A percentile compares a stretch with the other conserved stretches of the same genome.
Evolutionary conservation across 2,113 vertebrate genomes (phyloP).

Genomic region (Promerops cafer): DNA sequence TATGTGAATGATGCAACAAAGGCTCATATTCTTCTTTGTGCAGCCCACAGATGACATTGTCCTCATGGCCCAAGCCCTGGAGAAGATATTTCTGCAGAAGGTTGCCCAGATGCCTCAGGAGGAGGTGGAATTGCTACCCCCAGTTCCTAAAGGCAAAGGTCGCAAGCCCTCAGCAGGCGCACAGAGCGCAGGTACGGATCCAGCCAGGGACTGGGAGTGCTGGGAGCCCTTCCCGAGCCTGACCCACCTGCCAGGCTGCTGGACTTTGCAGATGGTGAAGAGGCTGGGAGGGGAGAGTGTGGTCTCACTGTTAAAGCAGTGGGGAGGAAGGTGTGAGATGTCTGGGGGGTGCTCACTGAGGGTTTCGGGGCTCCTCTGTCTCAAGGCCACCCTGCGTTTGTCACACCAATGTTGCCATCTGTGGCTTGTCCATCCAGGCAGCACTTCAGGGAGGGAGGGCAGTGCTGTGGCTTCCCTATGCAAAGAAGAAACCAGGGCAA

Average conservation of each 20-base stretch:
- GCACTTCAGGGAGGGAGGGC: not conserved
- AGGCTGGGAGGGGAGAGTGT: not conserved
- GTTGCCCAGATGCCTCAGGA: conserved; percentile 89
- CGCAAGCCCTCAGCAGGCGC: conserved; percentile 73
- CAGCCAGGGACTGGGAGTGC: fast-evolving
- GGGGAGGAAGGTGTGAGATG: not conserved
- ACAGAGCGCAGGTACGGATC: conserved; percentile 71
- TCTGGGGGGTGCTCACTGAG: not conserved
- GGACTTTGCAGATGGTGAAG: not conserved
- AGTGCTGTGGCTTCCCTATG: not conserved
- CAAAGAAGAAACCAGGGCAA: not conserved
- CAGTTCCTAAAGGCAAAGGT: conserved; percentile 83
- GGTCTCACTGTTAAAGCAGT: not conserved
- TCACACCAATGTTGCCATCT: not conserved
- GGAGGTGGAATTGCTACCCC: conserved; percentile 85
- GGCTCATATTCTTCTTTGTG: not conserved
- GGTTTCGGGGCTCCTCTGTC: not conserved
- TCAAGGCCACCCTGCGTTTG: not conserved
- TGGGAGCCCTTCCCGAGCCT: not conserved
- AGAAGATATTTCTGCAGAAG: conserved; percentile 95
- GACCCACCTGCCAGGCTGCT: not conserved
- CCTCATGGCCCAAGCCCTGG: conserved; percentile 94
- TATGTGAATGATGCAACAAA: not conserved
- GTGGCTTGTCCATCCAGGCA: not conserved
- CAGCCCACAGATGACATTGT: conserved; percentile 98